Base-by-base conservation (phyloP, 64 coral and sea anemone genomes). In the Montipora foliosa region DNA sequence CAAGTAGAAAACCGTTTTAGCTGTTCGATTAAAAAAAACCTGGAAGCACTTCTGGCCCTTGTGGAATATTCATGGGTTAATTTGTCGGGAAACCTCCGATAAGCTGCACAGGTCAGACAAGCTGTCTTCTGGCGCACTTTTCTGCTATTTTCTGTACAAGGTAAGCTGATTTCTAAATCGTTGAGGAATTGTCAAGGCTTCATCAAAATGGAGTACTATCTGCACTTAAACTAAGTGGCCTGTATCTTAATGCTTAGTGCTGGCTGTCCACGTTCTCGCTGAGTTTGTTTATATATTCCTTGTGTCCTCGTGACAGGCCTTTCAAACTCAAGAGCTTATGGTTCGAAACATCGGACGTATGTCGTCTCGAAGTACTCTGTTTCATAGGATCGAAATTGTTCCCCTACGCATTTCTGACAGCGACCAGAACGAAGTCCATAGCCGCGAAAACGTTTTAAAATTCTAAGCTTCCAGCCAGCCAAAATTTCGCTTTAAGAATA, bases 281-380 rank as follows among this genome's bases (percentile, higher is more conserved):
- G 29, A 37, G 29, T 37, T 37, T 37, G 29, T 37, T 37, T 37
- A 37, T 37, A 37, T 37, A 37, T 37, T 82, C 8, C 37, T 14
- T 15, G 12, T 64, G 53, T 45, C 25, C 60, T 62, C 11, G 15
- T 64, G 53, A 82, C 0, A 82, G 57, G 57, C 80, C 57, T 82
- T 58, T 84, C 29, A 4, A 84, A 84, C 59, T 84, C 81, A n/a
- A 84, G 81, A 84, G 81, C 66, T 68, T 17, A 84, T 84, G 19
- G 47, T 84, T 64, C 11, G 62, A 84, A 84, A 19, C 81, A 84
- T 84, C 81, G 67, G 15, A 14, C 67, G 22, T 46, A 84, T 62
- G 60, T 82, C 20, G 11, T 74, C 52, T 57, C 53, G 22, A 74
- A 45, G 74, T 8, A 29, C 44, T 76, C 53, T 57, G 53, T 57